Evolutionary conservation across 2,888 invertebrate species (phyloP), one percentile per base, ranked within the genome.

Genomic region (Mesodorylaimus sp.): DNA sequence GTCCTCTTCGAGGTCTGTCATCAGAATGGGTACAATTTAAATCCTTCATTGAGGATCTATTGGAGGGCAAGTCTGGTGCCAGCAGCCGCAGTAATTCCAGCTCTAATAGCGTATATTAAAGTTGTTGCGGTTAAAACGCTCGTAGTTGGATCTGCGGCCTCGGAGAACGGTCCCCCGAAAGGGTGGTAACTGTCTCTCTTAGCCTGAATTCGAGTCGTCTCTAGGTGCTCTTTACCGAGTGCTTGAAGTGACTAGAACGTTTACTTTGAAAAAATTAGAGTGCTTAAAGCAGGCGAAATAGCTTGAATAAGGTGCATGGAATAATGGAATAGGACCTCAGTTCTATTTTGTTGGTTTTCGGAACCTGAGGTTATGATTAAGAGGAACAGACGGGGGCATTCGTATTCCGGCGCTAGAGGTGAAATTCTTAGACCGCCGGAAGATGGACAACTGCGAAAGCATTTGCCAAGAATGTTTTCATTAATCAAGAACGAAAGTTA

Each of bases 71-170:
- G 75, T 76, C 76, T 74, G 74, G 74, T 77, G 77, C 76, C 76
- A 77, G 76, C 76, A 77, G 76, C 76, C 74, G 76, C 76, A 76
- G 76, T 77, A 77, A 77, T 74, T 76, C 76, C 76, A 77, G 76
- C 76, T 77, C 75, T 72, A 73, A 73, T 71, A 75, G 74, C 73
- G 74, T 76, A 76, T 77, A 77, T 75, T 76, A 76, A 76, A 75
- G 74, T 77, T 78, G 76, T 74, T 77, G 76, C 75, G 73, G 73
- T 75, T 76, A 73, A 76, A 74, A 74, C 74, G 73, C 70, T 71
- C 72, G 72, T 74, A 72, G 71, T 73, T 71, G 70, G 70, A 73
- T 71, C 59, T 65, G 55, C 54, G 63, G 55, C 54, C 52, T 46
- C 50, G 55, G 51, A 55, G 51, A 51, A 53, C 51, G 55, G 58